Base-by-base conservation (phyloP, 2,888 invertebrate genomes). In the Phengaris arion region DNA sequence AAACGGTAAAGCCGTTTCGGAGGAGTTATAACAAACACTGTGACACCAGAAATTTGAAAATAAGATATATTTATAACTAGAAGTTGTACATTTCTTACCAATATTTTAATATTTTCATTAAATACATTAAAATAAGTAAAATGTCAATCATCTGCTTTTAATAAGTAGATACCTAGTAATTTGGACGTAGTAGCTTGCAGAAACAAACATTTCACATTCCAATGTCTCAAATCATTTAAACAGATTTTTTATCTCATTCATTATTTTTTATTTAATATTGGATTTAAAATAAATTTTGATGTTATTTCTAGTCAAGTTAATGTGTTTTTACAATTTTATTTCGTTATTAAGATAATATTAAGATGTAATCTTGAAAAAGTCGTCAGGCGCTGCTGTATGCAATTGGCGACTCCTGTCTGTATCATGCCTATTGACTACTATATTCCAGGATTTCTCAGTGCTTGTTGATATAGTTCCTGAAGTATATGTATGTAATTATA, bases 231-330 rank as follows among this genome's bases (percentile, higher is more conserved):
- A 64, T 35, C 13, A 64, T 45, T 64, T 64, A 35, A 35, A 64
- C 35, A 45, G 6, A 12, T 12, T 15, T 64, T 12, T 35, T 35
- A 12, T 64, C 59, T 22, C 59, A 59, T 52, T 52, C 10, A 12
- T 52, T 52, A 22, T 64, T 12, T 64, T 64, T 64, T 45, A 35
- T 64, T 10, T 15, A 59, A 59, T 59, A 59, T 22, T 59, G 22
- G 59, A 9, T 59, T 8, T 8, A 15, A 10, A 22, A 59, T 35
- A 64, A 52, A 10, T 8, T 52, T 52, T 64, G 35, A 64, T 64
- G 12, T 64, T 64, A 64, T 45, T 64, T 64, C 64, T 64, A 64
- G 64, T 64, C 64, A 64, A 35, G 64, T 12, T 64, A 35, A 12
- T 52, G 22, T 15, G 59, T 64, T 64, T 64, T 45, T 64, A 64